phyloP scores from a whole-genome alignment of 2,888 invertebrate genomes.

The Philopedon plagiatum region DNA sequence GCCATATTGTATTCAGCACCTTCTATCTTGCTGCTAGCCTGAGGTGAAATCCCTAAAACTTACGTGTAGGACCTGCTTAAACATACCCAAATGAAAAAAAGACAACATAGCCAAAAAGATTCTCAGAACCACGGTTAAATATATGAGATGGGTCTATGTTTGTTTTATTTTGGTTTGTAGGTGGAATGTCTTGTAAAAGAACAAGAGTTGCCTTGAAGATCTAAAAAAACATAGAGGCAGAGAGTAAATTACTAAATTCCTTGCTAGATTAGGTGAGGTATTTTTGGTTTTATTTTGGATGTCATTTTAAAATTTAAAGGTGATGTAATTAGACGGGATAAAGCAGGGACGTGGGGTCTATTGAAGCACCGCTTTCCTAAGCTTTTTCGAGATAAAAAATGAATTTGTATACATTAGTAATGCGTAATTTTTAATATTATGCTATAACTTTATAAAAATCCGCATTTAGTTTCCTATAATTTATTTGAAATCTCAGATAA shows the following conservation, averaged over 20 bases:
- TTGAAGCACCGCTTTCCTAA: too few species aligned
- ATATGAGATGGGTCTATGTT: constrained; percentile 51
- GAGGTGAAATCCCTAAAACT: constrained; percentile 45
- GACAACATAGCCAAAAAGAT: constrained; percentile 49
- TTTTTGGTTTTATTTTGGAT: neutral
- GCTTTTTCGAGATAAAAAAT: too few species aligned
- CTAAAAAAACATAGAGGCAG: constrained; percentile 21
- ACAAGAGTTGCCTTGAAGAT: constrained; percentile 28
- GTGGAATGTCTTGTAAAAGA: constrained; percentile 37
- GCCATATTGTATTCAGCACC: constrained; percentile 34
- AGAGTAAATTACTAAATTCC: constrained; percentile 38
- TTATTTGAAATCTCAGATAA: too few species aligned
- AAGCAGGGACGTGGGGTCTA: too few species aligned
- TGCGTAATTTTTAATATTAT: too few species aligned
- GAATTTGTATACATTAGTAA: too few species aligned
- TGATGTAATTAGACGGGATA: neutral
- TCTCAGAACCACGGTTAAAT: constrained; percentile 47
- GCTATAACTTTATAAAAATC: too few species aligned
- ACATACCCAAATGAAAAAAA: constrained; percentile 45
- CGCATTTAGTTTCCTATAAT: too few species aligned
- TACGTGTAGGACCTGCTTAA: constrained; percentile 40
- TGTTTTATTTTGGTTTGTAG: constrained; percentile 45
- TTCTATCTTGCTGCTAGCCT: constrained; percentile 31
- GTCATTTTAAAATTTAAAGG: neutral
- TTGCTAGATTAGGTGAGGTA: constrained; percentile 11